These are phyloP conservation scores for Chelonus insularis DNA, from an alignment of 1,140 invertebrate genomes.

Conservation along the genomic window DNA sequence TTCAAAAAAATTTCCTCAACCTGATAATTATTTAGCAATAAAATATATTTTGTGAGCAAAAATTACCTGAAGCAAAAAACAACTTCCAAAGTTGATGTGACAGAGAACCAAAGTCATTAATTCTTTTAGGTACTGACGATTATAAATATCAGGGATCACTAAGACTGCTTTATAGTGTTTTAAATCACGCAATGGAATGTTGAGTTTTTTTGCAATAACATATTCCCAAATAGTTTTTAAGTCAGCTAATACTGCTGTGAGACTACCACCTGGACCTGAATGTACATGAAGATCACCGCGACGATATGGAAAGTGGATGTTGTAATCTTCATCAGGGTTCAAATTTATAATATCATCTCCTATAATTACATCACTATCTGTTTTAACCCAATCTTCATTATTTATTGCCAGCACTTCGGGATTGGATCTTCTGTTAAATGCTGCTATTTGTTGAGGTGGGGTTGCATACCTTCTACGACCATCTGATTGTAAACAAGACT, in stretches of 20 bases:
- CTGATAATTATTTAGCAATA: too few species aligned
- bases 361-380: conserved; percentile 65
- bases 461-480: conserved; percentile 80
- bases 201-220: conserved; percentile 74
- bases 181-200: conserved; percentile 76
- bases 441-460: conserved; percentile 83
- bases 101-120: conserved; percentile 79
- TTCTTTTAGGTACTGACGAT: conserved; percentile 83
- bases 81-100: conserved; percentile 86
- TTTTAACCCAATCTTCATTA: conserved; percentile 65
- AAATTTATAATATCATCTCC: conserved; percentile 75
- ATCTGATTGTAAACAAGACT: conserved; percentile 81
- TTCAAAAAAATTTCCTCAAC: too few species aligned
- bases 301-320: conserved; percentile 87
- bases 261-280: conserved; percentile 77
- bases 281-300: conserved; percentile 88
- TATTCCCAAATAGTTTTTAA: conserved; percentile 86
- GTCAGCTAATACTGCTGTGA: conserved; percentile 81
- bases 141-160: conserved; percentile 90
- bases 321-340: conserved; percentile 74
- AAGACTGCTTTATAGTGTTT: conserved; percentile 84
- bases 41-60: too few species aligned
- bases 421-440: conserved; percentile 77
- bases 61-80: conserved; percentile 83
- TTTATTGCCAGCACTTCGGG: conserved; percentile 66